phyloP scores from a whole-genome alignment of 2,113 vertebrate genomes.

The Pygoscelis adeliae region DNA sequence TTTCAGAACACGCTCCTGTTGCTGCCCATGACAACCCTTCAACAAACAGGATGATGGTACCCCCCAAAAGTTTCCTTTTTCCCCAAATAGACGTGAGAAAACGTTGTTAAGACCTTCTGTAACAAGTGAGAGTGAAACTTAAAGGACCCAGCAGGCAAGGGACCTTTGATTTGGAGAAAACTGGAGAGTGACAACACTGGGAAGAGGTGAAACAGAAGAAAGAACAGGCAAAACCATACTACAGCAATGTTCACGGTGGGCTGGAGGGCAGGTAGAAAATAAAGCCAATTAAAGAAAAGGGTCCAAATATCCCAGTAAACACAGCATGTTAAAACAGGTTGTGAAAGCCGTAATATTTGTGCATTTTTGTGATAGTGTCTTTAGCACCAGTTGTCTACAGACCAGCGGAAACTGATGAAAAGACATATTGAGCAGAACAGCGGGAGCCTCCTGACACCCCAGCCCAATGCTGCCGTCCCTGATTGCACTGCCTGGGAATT shows the following conservation, averaged over 20 bases:
- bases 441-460: neutral
- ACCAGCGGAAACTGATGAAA: neutral
- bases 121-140: neutral
- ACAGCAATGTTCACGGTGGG: neutral
- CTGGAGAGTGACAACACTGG: neutral
- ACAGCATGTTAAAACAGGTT: neutral
- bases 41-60: neutral
- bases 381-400: neutral
- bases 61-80: fast-evolving
- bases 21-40: neutral
- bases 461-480: no score
- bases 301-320: neutral
- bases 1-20: neutral
- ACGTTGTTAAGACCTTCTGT: neutral
- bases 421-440: neutral
- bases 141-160: neutral
- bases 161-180: neutral
- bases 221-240: neutral
- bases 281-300: neutral
- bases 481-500: neutral
- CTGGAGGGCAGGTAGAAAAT: neutral
- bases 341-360: neutral
- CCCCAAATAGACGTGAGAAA: neutral
- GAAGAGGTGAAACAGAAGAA: neutral
- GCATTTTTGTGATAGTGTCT: neutral